A percentile compares a stretch with the other conserved stretches of the same genome.
Evolutionary conservation across 2,113 vertebrate species (phyloP).

Genomic region (Noctilio leporinus): DNA sequence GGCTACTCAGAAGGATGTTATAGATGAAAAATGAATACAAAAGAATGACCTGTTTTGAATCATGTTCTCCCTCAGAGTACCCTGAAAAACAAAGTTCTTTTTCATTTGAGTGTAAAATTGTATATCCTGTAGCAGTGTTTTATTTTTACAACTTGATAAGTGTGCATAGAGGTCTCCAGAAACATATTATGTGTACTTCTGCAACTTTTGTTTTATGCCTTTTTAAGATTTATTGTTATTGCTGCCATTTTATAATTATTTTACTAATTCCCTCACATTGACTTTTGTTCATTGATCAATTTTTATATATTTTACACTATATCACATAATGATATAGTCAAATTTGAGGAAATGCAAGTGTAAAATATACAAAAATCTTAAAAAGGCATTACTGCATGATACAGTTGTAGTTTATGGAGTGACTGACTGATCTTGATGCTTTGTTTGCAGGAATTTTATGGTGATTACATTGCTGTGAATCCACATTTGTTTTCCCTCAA

Average conservation of each 20-base stretch:
- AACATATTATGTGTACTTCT: background rate
- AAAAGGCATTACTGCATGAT: background rate
- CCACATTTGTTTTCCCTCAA: constrained; percentile 98
- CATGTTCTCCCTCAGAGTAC: background rate
- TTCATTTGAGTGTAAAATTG: background rate
- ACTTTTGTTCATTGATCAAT: background rate
- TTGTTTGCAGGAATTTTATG: constrained; percentile 92
- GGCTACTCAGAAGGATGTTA: constrained; percentile 12
- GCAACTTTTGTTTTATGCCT: background rate
- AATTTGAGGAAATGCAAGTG: no score
- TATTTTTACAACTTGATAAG: background rate
- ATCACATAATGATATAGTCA: background rate
- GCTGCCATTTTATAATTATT: background rate
- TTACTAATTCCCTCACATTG: background rate
- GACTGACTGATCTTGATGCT: background rate
- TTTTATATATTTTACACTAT: background rate
- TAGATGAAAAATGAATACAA: constrained; percentile 8
- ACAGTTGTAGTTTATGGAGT: background rate
- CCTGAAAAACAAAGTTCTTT: background rate
- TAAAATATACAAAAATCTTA: no score
- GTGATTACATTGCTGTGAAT: constrained; percentile 96
- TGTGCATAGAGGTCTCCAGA: background rate
- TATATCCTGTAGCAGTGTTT: background rate
- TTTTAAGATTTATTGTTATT: background rate
- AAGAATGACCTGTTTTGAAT: constrained; percentile 34